These are phyloP conservation scores for Limnephilus marmoratus DNA, from an alignment of 2,888 invertebrate genomes.

Conservation along the genomic window DNA sequence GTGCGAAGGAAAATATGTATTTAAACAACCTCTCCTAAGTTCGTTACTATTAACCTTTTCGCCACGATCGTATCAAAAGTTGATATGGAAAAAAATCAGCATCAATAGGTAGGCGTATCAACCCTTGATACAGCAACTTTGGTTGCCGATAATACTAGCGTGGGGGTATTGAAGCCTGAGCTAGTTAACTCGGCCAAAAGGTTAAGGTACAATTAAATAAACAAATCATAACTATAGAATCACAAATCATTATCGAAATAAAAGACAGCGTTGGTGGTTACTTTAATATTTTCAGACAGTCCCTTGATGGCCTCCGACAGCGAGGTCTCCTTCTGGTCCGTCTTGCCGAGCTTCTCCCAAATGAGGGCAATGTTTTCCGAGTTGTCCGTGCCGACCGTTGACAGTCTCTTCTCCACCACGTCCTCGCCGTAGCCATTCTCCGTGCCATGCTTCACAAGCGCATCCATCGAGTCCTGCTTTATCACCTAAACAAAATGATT, in stretches of 20 bases:
- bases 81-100: too few relatives aligned
- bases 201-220: too few relatives aligned
- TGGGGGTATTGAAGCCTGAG: too few relatives aligned
- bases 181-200: too few relatives aligned
- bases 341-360: slow-evolving; percentile 38
- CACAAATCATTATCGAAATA: neutral
- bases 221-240: neutral
- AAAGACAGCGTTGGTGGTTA: neutral
- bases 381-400: slow-evolving; percentile 11
- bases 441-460: neutral
- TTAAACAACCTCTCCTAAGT: too few relatives aligned
- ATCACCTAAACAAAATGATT: neutral
- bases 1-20: too few relatives aligned
- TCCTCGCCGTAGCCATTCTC: slow-evolving; percentile 61
- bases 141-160: too few relatives aligned
- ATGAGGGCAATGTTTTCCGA: slow-evolving; percentile 55
- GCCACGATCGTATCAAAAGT: too few relatives aligned
- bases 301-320: slow-evolving; percentile 75
- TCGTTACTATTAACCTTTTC: too few relatives aligned
- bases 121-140: too few relatives aligned
- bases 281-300: slow-evolving; percentile 72
- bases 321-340: slow-evolving; percentile 66
- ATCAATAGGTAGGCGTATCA: too few relatives aligned
- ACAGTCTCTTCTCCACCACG: slow-evolving; percentile 42
- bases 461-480: neutral